Percentiles rank a stretch among this genome's conserved stretches.
phyloP scores from a whole-genome alignment of 2,113 vertebrate species.

The Corapipo altera region DNA sequence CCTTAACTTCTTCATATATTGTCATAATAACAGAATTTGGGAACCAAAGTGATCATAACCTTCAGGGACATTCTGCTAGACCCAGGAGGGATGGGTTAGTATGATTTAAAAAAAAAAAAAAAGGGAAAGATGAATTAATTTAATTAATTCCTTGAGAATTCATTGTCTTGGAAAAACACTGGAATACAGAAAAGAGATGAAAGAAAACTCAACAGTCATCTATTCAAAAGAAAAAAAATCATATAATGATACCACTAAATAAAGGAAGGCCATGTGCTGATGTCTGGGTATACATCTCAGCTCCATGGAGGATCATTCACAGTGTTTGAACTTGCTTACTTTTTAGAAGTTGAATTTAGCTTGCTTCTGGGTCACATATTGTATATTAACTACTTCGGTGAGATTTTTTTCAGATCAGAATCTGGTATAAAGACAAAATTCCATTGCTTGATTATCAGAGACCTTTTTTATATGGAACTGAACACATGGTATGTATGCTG shows the following conservation, averaged over 20 bases:
- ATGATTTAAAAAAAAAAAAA: background rate
- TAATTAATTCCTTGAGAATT: background rate
- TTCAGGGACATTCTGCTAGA: background rate
- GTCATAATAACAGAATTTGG: background rate
- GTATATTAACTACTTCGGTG: background rate
- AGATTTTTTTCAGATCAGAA: background rate
- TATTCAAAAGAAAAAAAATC: background rate
- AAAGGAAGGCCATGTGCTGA: background rate
- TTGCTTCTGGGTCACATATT: background rate
- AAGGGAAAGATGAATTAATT: background rate
- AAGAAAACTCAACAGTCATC: background rate
- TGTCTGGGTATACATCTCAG: background rate
- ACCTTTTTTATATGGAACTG: background rate
- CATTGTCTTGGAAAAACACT: background rate
- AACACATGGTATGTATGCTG: background rate
- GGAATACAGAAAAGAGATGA: background rate
- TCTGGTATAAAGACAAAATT: background rate
- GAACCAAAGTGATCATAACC: background rate
- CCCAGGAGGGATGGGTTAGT: background rate
- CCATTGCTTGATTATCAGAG: background rate
- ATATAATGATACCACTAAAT: background rate
- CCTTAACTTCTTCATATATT: background rate
- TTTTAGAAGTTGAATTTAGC: background rate
- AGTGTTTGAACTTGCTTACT: background rate
- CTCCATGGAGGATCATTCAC: background rate